phyloP scores from a whole-genome alignment of 1,140 invertebrate genomes.

The Megalonaias nervosa region DNA sequence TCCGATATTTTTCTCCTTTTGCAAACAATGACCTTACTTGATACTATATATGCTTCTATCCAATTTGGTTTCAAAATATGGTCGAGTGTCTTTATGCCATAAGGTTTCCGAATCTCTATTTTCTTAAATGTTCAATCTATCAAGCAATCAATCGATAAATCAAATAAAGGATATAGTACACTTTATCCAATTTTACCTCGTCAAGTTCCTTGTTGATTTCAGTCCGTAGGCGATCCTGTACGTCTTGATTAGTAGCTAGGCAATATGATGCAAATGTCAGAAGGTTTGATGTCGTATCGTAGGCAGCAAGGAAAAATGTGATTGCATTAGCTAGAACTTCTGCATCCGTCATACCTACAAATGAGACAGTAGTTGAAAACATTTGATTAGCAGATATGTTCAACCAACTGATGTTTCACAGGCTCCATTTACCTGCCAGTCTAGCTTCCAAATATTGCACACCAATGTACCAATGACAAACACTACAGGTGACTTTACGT shows the following conservation, averaged over 20 bases:
- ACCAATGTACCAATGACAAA: too few species aligned
- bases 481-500: too few species aligned
- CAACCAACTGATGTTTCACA: too few species aligned
- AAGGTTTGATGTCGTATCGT: slow-evolving; percentile 76
- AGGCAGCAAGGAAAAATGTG: slow-evolving; percentile 80
- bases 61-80: too few species aligned
- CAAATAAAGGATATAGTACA: neutral
- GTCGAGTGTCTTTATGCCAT: too few species aligned
- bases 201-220: slow-evolving; percentile 41
- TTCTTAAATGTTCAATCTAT: too few species aligned
- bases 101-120: too few species aligned
- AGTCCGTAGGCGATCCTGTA: slow-evolving; percentile 31
- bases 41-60: neutral
- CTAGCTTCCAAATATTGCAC: too few species aligned
- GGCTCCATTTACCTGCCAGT: too few species aligned
- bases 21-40: neutral
- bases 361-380: slow-evolving; percentile 49
- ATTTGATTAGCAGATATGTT: neutral
- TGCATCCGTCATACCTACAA: slow-evolving; percentile 67
- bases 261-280: slow-evolving; percentile 75
- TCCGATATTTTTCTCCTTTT: too few species aligned
- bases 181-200: slow-evolving; percentile 37
- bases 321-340: slow-evolving; percentile 79
- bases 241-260: slow-evolving; percentile 73
- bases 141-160: neutral